Conservation (phyloP, 2,113 vertebrate species). For the Castor canadensis region DNA sequence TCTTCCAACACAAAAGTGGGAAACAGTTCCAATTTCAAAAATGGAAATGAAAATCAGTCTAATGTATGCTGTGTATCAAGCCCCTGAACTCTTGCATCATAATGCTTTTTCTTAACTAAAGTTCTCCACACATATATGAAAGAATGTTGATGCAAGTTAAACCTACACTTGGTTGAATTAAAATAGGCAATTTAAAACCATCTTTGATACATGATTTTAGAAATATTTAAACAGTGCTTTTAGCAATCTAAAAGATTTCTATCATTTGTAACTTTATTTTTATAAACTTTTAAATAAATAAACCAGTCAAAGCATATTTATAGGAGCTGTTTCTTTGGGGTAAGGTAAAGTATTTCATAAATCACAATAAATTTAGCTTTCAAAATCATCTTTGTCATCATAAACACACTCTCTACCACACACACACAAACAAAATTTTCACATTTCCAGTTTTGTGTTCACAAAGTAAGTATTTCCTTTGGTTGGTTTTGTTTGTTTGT, state of each 20-base stretch:
- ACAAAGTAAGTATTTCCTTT: no score
- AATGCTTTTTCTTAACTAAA: background rate
- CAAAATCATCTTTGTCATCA: no score
- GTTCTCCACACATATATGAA: background rate
- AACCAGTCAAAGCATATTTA: background rate
- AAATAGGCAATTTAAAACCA: background rate
- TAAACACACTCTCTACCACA: no score
- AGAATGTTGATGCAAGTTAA: background rate
- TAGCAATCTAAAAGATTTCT: background rate
- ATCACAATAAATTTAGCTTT: background rate
- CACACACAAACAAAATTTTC: no score
- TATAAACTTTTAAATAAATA: background rate
- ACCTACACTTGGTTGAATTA: background rate
- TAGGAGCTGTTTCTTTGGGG: background rate
- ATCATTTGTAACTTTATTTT: background rate
- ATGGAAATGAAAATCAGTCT: background rate
- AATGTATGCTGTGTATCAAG: background rate
- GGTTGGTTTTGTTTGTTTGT: no score
- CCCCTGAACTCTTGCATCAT: background rate
- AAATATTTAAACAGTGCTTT: background rate
- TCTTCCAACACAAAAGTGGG: background rate
- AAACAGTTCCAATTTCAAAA: background rate
- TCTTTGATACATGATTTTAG: background rate
- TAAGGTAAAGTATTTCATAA: background rate
- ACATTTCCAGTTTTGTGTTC: no score